Base-by-base conservation (phyloP, 2,113 vertebrate species). In the Nothoprocta pentlandii region DNA sequence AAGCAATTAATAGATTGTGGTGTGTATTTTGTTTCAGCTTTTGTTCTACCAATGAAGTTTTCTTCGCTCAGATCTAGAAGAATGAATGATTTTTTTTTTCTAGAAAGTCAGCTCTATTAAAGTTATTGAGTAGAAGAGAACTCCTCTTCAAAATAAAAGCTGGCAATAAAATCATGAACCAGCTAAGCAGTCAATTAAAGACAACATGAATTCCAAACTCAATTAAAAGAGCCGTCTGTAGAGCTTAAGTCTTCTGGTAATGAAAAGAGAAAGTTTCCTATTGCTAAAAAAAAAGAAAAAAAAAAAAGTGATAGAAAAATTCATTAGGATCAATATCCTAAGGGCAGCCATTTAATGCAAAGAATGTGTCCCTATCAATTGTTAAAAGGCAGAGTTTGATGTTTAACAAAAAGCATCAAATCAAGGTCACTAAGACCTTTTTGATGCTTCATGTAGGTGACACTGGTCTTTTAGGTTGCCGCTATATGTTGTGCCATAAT, bases 141-240 rank as follows among this genome's bases (percentile, higher is more conserved):
- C 1, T 6, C 13, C 9, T 1, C 3, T 4, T 11, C 51, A 16
- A 46, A 28, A 73, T 44, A 69, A 58, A 46, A 1, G 22, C 39
- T 83, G 87, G 26, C 51, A 84, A n/a, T 54, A 44, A 88, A 78
- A 67, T 32, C 6, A 59, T 75, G 26, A 80, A 20, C 22, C 49
- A 34, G 51, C 21, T 51, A 75, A 82, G 16, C 36, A 87, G 63
- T 63, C 44, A 80, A 12, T 80, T 82, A 36, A 68, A 68, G 54
- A 46, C n/a, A 46, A 5, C 34, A 69, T n/a, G 19, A 69, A 74
- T 74, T 49, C 44, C 49, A 90, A 78, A 87, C 89, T 67, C 41
- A 69, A 75, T 85, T 80, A 47, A 61, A 89, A 87, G 5, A 71
- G 8, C 6, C 62, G 80, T 30, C 20, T 63, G 23, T 7, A 70